Evolutionary conservation across 2,888 invertebrate genomes (phyloP), one percentile per base, ranked within the genome.

Genomic region (Agrilus mali): DNA sequence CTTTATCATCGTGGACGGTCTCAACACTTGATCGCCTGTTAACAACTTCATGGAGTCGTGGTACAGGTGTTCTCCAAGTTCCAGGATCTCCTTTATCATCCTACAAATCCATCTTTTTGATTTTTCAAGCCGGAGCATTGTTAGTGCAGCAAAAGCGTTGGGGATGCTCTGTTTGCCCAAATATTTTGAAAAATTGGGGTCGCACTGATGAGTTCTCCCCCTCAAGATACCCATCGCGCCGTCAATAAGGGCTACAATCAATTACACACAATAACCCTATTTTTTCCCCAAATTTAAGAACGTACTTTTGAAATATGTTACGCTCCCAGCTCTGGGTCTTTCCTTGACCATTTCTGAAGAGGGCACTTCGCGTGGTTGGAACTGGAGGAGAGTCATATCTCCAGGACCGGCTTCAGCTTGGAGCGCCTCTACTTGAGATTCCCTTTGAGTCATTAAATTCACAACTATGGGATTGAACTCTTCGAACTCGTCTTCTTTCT

Each of bases 61-160:
- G 49, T 61, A 66, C 13, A 68, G 56, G 1, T 53, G 46, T 31
- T 65, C 64, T 0, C 68, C 68, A 4, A 63, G 50, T 40, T 57
- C 53, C 6, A 69, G 50, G 16, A 69, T 59, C 15, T 64, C 64
- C 36, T 61, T 61, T 3, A 69, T 45, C 7, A 61, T 59, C 16
- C 57, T 57, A 2, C 57, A 56, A 2, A 66, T 60, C 70, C 70
- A 70, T 7, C 56, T 45, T 46, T 56, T 60, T 3, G 67, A 56
- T 46, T 62, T 65, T 39, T 55, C 46, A 2, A 60, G 44, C n/a
- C 64, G 53, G 3, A 68, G 50, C 62, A 66, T 66, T 2, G 62
- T 55, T 3, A 68, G 40, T 0, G 66, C 65, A 0, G 66, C 63
- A 3, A 69, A 45, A 0, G 65, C 63, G 45, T 64, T 61, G 1